Evolutionary conservation across 2,797 vertebrate genomes (phyloP).

Genomic region (Buceros bicornis): DNA sequence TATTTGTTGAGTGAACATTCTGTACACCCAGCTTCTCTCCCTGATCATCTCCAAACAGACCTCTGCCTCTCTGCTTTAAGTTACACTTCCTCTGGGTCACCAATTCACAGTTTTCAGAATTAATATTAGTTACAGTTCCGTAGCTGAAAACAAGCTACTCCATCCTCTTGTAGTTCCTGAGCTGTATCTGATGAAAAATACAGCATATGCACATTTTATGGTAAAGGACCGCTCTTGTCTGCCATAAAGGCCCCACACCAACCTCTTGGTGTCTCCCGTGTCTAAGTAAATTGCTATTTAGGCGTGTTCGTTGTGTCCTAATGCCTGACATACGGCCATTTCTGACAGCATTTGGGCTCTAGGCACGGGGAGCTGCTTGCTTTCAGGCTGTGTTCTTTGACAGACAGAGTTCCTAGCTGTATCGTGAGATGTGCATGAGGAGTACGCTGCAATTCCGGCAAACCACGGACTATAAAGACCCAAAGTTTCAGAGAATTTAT

Average conservation of each 20-base stretch:
- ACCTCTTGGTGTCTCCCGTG: neutral
- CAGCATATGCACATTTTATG: neutral
- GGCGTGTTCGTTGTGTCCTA: neutral
- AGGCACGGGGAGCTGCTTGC: neutral
- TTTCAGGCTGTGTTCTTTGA: neutral
- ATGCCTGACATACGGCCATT: accelerated
- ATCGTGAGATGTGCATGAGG: accelerated
- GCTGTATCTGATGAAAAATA: neutral
- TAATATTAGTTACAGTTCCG: neutral
- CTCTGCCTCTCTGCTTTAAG: neutral
- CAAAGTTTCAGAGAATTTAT: conserved; percentile 80
- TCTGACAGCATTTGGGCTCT: neutral
- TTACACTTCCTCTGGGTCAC: neutral
- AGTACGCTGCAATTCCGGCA: conserved; percentile 30
- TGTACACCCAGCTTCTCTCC: neutral
- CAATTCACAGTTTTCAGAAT: neutral
- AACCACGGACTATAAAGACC: conserved; percentile 64
- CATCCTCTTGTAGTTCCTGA: neutral
- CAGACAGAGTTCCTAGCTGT: neutral
- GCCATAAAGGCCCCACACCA: neutral
- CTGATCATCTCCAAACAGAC: neutral
- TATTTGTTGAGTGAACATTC: neutral
- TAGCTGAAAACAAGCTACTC: neutral
- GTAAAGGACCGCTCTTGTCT: neutral
- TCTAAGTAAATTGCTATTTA: neutral